A percentile compares a stretch with the other conserved stretches of the same genome.
Conservation (phyloP, 2,113 vertebrate species). For the Hemicordylus capensis region DNA sequence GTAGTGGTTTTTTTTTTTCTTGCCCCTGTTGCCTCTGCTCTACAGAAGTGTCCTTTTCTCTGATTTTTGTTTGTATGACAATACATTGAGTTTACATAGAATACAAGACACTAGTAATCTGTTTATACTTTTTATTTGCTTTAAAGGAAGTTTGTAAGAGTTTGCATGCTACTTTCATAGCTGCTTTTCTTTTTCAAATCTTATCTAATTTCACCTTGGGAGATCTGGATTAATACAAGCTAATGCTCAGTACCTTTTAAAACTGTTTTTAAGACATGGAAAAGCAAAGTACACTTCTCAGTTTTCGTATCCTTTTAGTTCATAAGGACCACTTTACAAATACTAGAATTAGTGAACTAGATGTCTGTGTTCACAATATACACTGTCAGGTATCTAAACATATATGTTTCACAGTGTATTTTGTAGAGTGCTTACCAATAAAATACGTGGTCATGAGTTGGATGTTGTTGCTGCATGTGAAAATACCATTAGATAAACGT, state of each 20-base stretch:
- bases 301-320: not conserved
- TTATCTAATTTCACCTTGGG: not conserved
- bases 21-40: constrained; percentile 32
- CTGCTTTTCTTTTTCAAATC: not conserved
- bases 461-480: not conserved
- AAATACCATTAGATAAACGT: not conserved
- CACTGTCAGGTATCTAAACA: not conserved
- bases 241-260: not conserved
- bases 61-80: not conserved
- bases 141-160: not conserved
- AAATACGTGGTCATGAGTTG: not conserved
- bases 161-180: not conserved
- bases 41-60: not conserved
- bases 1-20: constrained; percentile 47
- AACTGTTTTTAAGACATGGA: not conserved
- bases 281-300: not conserved
- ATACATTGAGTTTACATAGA: not conserved
- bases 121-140: not conserved
- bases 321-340: not conserved
- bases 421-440: not conserved
- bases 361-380: not conserved
- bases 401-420: not conserved
- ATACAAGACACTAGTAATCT: not conserved
- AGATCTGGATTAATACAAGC: not conserved
- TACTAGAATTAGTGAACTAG: not conserved